Evolutionary conservation across 2,113 vertebrate genomes (phyloP), one percentile per base, ranked within the genome.

Genomic region (Atherinomorus stipes): DNA sequence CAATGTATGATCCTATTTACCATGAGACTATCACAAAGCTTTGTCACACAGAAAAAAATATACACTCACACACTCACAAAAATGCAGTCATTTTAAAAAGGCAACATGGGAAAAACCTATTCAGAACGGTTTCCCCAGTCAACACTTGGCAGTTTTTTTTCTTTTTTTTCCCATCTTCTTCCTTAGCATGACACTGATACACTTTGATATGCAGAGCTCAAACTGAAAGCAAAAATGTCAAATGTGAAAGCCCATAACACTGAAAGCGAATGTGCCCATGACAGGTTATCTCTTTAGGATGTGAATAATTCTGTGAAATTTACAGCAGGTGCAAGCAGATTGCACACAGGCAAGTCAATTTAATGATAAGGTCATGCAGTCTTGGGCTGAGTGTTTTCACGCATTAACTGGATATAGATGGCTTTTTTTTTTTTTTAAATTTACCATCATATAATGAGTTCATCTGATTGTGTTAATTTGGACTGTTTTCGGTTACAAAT

Each of bases 81-180:
- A 85, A 85, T 78, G 63, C 63, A 77, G 64, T 71, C 68, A 67
- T 90, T 84, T 71, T 62, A 49, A 81, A 91, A 93, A 92, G 86
- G 88, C 88, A 91, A 86, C 74, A 75, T 70, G 63, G 68, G 85
- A 85, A 82, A 7, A 84, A 60, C 62, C 44, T 53, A 42, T 40
- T 38, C 21, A 19, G 1, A 52, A 80, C 56, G 74, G 76, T 79
- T 66, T 77, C 57, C 78, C 70, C 42, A 15, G 62, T 73, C 42
- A 61, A 40, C 44, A 84, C 64, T 88, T 91, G 87, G 90, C 90
- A 90, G 86, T 89, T 87, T 78, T 64, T 69, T 77, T 15, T 12
- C 12, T 84, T 75, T 64, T 74, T 28, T 10, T 70, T 59, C 51
- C 64, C 18, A 57, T 44, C 5, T 23, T 80, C 28, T 23, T 71